Base-by-base conservation (phyloP, 2,888 invertebrate species). In the Caenorhabditis sp. region DNA sequence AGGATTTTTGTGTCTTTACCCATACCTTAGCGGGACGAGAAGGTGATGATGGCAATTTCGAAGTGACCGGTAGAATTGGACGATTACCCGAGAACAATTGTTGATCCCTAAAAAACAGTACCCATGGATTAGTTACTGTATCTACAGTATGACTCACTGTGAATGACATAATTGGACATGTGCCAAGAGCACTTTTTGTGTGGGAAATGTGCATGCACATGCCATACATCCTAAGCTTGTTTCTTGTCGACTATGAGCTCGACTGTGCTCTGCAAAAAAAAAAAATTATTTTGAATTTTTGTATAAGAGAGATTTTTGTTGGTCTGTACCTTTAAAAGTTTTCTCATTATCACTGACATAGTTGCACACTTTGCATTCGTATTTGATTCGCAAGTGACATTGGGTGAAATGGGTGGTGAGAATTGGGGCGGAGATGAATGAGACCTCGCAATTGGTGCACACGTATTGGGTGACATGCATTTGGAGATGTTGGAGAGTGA, bases 91-190 rank as follows among this genome's bases (percentile, higher is more conserved):
- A 20, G 27, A 26, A 27, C 8, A 56, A 10, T 8, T 26, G 8
- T 26, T 20, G n/a, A 21, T 60, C 38, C n/a, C n/a, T 38, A n/a
- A 7, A 59, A 31, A 36, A 7, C 3, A 8, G 58, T 7, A 17
- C 4, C 8, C n/a, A n/a, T n/a, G n/a, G n/a, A n/a, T n/a, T n/a
- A n/a, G n/a, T n/a, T n/a, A n/a, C n/a, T n/a, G n/a, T n/a, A n/a
- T n/a, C n/a, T n/a, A n/a, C n/a, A n/a, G n/a, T n/a, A n/a, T n/a
- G n/a, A 65, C 66, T 61, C 25, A 75, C 75, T 73, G 69, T 50
- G 76, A 73, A 67, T 78, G 78, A 25, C 70, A 57, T 21, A 73
- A n/a, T 43, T 78, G 78, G 4, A 78, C 78, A 53, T 78, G 78
- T 25, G 61, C 70, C 0, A 68, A 23, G 8, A 78, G 52, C 3